phyloP scores from a whole-genome alignment of 2,797 vertebrate genomes.

The Sphenopsis melanotis region DNA sequence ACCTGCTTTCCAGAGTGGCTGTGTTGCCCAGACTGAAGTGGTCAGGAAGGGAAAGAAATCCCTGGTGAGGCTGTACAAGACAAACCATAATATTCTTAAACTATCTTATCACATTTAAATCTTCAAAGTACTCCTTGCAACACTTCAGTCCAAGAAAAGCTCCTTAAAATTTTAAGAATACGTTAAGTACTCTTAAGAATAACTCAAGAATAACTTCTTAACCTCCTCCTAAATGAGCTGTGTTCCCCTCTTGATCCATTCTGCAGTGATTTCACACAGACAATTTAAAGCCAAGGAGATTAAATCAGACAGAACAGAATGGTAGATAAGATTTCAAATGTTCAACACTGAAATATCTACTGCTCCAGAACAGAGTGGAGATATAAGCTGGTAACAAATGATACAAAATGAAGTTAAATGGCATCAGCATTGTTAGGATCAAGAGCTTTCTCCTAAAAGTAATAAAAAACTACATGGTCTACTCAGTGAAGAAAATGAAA shows the following conservation, averaged over 20 bases:
- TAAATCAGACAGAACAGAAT: neutral
- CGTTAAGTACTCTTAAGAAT: neutral
- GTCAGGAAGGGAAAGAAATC: neutral
- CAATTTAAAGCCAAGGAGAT: neutral
- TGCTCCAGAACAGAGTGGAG: neutral
- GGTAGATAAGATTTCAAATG: neutral
- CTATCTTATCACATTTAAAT: neutral
- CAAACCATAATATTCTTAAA: neutral
- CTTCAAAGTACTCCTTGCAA: neutral
- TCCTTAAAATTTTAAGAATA: neutral
- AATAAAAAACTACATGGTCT: neutral
- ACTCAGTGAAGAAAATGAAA: neutral
- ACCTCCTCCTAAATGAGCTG: neutral
- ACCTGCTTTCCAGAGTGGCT: neutral
- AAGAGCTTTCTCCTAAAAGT: neutral
- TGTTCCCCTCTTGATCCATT: neutral
- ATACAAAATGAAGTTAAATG: neutral
- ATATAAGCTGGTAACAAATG: neutral
- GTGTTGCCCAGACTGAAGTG: neutral
- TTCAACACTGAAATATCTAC: neutral
- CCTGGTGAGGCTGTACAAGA: neutral
- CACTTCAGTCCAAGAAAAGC: neutral
- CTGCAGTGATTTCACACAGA: neutral
- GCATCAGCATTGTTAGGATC: neutral
- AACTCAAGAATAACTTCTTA: neutral